Evolutionary conservation across 1,140 invertebrate species (phyloP), one percentile per base, ranked within the genome.

Genomic region (Mactra quadrangularis): DNA sequence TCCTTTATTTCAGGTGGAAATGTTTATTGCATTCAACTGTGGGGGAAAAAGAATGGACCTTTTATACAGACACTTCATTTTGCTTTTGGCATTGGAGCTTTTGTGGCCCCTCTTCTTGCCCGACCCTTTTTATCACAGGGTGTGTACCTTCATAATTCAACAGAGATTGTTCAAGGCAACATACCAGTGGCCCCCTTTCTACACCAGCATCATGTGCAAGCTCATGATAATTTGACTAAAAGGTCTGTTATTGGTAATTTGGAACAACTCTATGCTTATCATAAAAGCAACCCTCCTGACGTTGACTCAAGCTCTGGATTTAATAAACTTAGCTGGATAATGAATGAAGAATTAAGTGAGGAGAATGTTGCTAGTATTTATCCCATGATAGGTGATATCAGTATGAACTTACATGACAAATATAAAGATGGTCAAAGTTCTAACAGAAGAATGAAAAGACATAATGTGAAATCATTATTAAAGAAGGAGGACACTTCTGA

Each of bases 1-100:
- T 19, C 19, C 6, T 55, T 1, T 50, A 81, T 88, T 89, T 31
- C 88, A 94, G 94, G 94, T 70, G 93, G 93, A n/a, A 94, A 94
- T 91, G 93, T 94, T 7, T 90, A 93, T 60, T 94, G 94, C 87
- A 87, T 94, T 13, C 88, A 93, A 64, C 89, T 94, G 9, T 95
- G 94, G 94, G 93, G 93, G 13, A 90, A 91, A 57, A 90, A 93
- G 55, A 94, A 93, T 86, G 92, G 91, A 3, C 94, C 94, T 4
- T 94, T 93, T 77, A 93, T 95, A 82, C 94, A 95, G 87, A 89
- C 93, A 4, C 76, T 95, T 35, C 94, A 95, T 82, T 94, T 94
- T 88, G 92, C 92, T 27, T 94, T 94, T 91, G 94, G 93, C 25
- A 78, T 94, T 41, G 94, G 94, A 35, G 93, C 94, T 1, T 94